Evolutionary conservation across 2,113 vertebrate genomes (phyloP).

Genomic region (Scomber colias): DNA sequence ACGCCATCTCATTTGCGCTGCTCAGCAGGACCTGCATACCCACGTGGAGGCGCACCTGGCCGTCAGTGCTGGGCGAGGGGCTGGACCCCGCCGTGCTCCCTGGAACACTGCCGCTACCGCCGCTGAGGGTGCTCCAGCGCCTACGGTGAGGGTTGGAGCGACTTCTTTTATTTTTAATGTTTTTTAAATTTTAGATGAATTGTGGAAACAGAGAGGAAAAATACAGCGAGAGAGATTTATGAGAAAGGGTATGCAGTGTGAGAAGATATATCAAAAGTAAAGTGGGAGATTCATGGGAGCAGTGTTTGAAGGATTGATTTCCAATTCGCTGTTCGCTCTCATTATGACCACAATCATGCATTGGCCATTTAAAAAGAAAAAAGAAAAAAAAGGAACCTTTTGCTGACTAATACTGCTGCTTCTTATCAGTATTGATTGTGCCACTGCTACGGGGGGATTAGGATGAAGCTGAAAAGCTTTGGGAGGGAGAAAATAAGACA

Average conservation of each 20-base stretch:
- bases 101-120: slow-evolving; percentile 12
- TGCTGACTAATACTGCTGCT: slow-evolving; percentile 68
- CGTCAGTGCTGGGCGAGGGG: slow-evolving; percentile 48
- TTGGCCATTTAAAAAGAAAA: slow-evolving; percentile 40
- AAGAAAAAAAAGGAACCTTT: slow-evolving; percentile 29
- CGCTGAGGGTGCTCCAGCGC: slow-evolving; percentile 87
- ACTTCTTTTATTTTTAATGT: slow-evolving; percentile 75
- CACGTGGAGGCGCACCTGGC: slow-evolving; percentile 86
- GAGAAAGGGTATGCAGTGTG: slow-evolving; percentile 35
- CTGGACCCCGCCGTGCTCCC: slow-evolving; percentile 46
- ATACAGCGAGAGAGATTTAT: slow-evolving; percentile 45
- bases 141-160: slow-evolving; percentile 83
- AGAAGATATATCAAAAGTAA: slow-evolving; percentile 30
- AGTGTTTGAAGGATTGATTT: slow-evolving; percentile 51
- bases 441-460: slow-evolving; percentile 49
- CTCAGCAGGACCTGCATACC: slow-evolving; percentile 95
- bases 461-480: slow-evolving; percentile 39
- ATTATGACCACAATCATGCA: slow-evolving; percentile 66
- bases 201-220: neutral
- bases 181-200: neutral
- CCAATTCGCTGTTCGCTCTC: slow-evolving; percentile 44
- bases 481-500: slow-evolving; percentile 17
- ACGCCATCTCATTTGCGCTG: slow-evolving; percentile 94
- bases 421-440: slow-evolving; percentile 68
- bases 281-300: slow-evolving; percentile 43